phyloP scores from a whole-genome alignment of 2,888 invertebrate genomes.

The Zonitis immaculata region DNA sequence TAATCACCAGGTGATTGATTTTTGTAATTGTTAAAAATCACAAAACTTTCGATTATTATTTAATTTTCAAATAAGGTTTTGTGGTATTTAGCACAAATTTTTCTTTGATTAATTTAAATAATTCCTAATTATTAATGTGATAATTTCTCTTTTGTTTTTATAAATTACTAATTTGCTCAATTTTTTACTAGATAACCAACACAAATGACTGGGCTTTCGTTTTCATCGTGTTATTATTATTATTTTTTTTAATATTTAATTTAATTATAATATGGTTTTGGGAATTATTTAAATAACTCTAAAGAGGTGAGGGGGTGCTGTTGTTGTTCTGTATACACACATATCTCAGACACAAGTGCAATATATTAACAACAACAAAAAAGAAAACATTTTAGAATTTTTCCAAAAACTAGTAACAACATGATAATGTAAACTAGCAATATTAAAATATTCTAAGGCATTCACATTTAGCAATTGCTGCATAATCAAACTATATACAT shows the following conservation, averaged over 20 bases:
- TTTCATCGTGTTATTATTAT: too few relatives aligned
- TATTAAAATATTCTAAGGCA: constrained; percentile 31
- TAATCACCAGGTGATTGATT: constrained; percentile 8
- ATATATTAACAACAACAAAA: constrained; percentile 22
- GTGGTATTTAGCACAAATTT: constrained; percentile 8
- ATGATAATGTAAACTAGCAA: constrained; percentile 27
- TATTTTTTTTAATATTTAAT: too few relatives aligned
- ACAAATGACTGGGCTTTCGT: neutral
- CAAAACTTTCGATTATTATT: neutral
- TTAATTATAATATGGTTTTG: too few relatives aligned
- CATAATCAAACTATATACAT: constrained; percentile 31
- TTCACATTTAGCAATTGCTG: constrained; percentile 26
- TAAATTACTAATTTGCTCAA: constrained; percentile 17
- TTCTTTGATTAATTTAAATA: neutral
- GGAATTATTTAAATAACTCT: too few relatives aligned
- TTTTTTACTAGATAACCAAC: too few relatives aligned
- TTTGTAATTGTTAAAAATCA: constrained; percentile 2
- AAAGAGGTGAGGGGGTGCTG: too few relatives aligned
- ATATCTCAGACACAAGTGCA: constrained; percentile 39
- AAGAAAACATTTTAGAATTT: constrained; percentile 25
- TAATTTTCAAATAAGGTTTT: neutral
- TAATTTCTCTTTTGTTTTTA: constrained; percentile 8
- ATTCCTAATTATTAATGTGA: constrained; percentile 5
- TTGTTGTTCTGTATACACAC: constrained; percentile 30
- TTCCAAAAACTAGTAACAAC: constrained; percentile 20